phyloP scores from a whole-genome alignment of 2,113 vertebrate species.

The Sinocyclocheilus anophthalmus region DNA sequence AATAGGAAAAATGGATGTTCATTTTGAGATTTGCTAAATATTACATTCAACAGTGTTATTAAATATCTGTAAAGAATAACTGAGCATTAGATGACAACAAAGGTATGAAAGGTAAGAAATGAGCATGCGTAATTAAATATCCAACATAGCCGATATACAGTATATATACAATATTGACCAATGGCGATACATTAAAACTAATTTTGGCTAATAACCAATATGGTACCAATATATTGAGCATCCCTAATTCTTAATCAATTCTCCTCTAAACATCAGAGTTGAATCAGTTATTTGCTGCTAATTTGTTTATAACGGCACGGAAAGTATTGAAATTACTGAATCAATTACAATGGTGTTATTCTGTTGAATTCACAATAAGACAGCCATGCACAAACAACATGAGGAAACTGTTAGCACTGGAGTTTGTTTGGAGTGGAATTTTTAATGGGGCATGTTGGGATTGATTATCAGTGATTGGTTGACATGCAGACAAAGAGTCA shows the following conservation, averaged over 20 bases:
- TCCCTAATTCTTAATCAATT: neutral
- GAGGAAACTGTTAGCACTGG: slow-evolving; percentile 19
- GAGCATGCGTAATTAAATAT: neutral
- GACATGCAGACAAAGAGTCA: neutral
- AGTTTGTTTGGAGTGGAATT: slow-evolving; percentile 1
- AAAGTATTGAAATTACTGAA: neutral
- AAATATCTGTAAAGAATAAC: no score
- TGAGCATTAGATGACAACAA: no score
- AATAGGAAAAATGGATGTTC: neutral
- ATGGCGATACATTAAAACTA: neutral
- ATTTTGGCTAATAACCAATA: neutral
- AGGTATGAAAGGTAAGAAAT: neutral
- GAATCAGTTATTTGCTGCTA: slow-evolving; percentile 12
- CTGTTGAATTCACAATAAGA: slow-evolving; percentile 9
- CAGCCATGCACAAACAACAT: slow-evolving; percentile 15
- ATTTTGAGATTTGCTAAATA: no score
- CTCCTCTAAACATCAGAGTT: neutral
- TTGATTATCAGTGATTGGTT: slow-evolving; percentile 31
- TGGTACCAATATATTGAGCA: neutral
- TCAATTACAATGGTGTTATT: slow-evolving; percentile 12
- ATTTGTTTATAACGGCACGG: neutral
- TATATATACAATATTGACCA: neutral
- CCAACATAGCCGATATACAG: neutral
- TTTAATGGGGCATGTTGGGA: slow-evolving; percentile 13
- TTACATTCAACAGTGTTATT: no score